phyloP scores from a whole-genome alignment of 1,140 invertebrate species.

The Drosophila arizonae region DNA sequence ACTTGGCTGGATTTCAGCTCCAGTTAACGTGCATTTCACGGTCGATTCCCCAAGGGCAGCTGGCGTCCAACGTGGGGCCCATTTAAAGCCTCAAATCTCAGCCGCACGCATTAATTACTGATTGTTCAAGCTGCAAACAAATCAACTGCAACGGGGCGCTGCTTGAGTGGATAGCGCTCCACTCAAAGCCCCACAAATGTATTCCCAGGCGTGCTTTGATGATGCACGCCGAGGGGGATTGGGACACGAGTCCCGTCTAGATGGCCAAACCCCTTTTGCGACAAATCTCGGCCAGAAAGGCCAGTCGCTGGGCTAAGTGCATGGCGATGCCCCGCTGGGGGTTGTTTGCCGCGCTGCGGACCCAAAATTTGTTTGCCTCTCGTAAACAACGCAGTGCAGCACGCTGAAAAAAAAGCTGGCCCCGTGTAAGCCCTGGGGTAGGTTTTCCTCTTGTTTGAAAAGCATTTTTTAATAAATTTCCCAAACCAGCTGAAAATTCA shows the following conservation, averaged over 20 bases:
- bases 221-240: conserved; percentile 15
- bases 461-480: conserved; percentile 74
- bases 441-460: conserved; percentile 37
- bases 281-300: conserved; percentile 57
- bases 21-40: neutral
- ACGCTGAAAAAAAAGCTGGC: neutral
- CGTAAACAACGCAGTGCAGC: conserved; percentile 57
- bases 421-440: conserved; percentile 1
- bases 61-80: conserved; percentile 5
- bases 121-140: conserved; percentile 28
- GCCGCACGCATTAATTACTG: conserved; percentile 37
- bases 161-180: neutral
- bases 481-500: conserved; percentile 28
- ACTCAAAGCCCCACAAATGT: conserved; percentile 34
- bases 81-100: conserved; percentile 27
- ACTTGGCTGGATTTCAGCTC: neutral
- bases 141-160: conserved; percentile 38
- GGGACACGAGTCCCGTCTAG: conserved; percentile 11
- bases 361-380: conserved; percentile 66
- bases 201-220: conserved; percentile 54
- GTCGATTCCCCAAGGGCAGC: neutral
- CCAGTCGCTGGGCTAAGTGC: conserved; percentile 53
- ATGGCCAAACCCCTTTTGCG: conserved; percentile 29
- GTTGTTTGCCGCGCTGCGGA: conserved; percentile 44
- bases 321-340: conserved; percentile 44